A percentile compares a stretch with the other conserved stretches of the same genome.
Conservation (phyloP, 2,113 vertebrate genomes). For the Oreamnos americanus region DNA sequence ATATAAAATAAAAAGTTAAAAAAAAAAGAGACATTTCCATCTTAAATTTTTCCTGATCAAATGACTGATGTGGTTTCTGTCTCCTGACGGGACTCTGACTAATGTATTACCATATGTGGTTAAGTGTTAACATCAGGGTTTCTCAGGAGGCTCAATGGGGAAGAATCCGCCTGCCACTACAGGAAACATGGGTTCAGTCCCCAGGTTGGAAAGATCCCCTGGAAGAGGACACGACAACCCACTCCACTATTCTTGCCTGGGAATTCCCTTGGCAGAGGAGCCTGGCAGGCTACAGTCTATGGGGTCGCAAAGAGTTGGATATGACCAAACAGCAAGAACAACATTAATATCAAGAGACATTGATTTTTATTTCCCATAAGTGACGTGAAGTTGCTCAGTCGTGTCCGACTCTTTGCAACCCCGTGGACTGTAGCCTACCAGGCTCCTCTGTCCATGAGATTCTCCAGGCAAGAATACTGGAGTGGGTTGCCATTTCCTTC, state of each 20-base stretch:
- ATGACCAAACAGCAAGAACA: not conserved
- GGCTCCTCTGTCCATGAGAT: no score
- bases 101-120: accelerated
- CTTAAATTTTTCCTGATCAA: not conserved
- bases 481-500: no score
- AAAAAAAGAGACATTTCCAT: not conserved
- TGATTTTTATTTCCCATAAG: not conserved
- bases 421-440: no score
- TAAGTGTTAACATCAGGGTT: not conserved
- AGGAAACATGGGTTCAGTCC: not conserved
- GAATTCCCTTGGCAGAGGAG: not conserved
- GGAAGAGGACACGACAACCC: not conserved
- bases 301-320: not conserved
- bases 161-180: accelerated
- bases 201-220: not conserved
- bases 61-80: not conserved
- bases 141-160: not conserved
- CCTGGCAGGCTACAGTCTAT: not conserved
- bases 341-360: not conserved
- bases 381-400: no score
- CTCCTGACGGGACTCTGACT: not conserved
- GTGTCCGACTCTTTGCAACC: no score
- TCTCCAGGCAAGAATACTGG: no score
- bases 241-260: not conserved
- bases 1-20: not conserved